Conservation (phyloP, 2,888 invertebrate genomes). For the Thera britannica region DNA sequence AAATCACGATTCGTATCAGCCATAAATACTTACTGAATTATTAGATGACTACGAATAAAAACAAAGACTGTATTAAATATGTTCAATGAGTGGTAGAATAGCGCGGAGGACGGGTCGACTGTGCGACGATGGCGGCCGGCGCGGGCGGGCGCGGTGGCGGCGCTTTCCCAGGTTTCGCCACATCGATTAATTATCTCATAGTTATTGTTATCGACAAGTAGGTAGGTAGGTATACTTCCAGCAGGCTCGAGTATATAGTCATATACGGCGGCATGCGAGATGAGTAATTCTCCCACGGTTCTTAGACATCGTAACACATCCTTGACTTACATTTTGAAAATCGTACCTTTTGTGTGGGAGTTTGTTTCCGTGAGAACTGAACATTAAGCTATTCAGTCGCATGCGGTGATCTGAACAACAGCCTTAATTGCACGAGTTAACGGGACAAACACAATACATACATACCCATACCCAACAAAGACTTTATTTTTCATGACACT, state of each 20-base stretch:
- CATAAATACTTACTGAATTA: constrained; percentile 22
- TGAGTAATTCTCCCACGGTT: constrained; percentile 74
- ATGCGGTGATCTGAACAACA: constrained; percentile 53
- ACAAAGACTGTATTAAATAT: constrained; percentile 63
- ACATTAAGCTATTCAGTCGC: constrained; percentile 59
- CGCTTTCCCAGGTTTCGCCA: constrained; percentile 56
- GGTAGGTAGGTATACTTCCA: constrained; percentile 46
- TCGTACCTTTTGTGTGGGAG: constrained; percentile 78
- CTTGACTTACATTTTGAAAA: constrained; percentile 81
- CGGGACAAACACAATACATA: constrained; percentile 27
- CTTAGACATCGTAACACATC: constrained; percentile 70
- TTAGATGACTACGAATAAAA: constrained; percentile 48
- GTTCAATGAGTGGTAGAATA: constrained; percentile 48
- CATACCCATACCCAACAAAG: constrained; percentile 2
- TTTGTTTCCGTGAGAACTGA: constrained; percentile 78
- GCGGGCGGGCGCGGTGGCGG: constrained; percentile 41
- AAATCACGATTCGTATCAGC: constrained; percentile 49
- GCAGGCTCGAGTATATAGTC: constrained; percentile 53
- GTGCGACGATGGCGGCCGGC: background rate
- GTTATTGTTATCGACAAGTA: constrained; percentile 55
- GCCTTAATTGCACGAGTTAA: constrained; percentile 32
- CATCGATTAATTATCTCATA: constrained; percentile 54
- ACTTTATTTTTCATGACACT: constrained; percentile 4
- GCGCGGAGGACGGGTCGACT: constrained; percentile 42
- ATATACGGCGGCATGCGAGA: constrained; percentile 55